Percentiles rank a stretch among this genome's conserved stretches.
These are phyloP conservation scores for Nipponia nippon DNA, from an alignment of 2,113 vertebrate genomes.

Conservation along the genomic window DNA sequence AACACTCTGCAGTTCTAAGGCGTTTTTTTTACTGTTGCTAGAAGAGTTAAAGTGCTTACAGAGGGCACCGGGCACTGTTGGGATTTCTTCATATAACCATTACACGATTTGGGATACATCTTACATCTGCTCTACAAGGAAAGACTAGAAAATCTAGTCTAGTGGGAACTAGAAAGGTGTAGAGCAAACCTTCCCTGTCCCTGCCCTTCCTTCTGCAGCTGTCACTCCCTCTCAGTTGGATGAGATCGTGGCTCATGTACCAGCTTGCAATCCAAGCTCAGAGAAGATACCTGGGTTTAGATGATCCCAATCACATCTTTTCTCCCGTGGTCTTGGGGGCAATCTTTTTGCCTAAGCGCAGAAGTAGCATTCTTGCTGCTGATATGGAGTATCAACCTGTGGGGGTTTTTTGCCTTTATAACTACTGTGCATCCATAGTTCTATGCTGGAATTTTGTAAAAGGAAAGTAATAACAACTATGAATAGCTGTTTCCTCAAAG, in stretches of 20 bases:
- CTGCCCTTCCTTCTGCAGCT: background rate
- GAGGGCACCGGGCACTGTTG: background rate
- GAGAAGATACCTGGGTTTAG: background rate
- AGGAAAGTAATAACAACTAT: background rate
- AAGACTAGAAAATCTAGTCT: background rate
- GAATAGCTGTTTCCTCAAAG: background rate
- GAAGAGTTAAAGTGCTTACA: background rate
- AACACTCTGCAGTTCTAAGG: background rate
- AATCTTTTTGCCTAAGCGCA: background rate
- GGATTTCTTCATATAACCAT: background rate
- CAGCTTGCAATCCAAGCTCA: background rate
- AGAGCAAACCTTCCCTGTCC: background rate
- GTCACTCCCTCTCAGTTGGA: background rate
- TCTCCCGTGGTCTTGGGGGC: rapidly evolving
- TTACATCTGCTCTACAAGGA: background rate
- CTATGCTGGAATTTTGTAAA: background rate
- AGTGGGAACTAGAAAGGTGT: background rate
- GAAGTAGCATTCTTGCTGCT: background rate
- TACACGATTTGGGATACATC: background rate
- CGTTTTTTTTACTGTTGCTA: background rate
- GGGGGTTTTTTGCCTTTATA: background rate
- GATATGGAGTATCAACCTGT: rapidly evolving
- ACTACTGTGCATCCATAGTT: background rate
- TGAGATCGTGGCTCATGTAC: rapidly evolving
- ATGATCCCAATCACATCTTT: background rate